A percentile compares a stretch with the other conserved stretches of the same genome.
phyloP scores from a whole-genome alignment of 2,888 invertebrate species.

The Anagyrus pseudococci region DNA sequence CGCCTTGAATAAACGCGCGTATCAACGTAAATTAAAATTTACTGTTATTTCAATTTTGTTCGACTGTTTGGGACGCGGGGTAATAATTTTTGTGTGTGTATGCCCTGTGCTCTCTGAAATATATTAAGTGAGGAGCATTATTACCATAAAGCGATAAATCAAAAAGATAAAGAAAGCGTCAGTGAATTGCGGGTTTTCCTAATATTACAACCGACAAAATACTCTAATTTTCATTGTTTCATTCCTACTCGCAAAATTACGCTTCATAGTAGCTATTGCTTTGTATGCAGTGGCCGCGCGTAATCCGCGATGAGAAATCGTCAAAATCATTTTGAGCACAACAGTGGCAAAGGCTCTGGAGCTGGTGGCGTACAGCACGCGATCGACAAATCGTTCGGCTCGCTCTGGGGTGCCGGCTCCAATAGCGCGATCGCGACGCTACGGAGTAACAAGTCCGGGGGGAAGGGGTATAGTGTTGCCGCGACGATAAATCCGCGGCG shows the following conservation, averaged over 20 bases:
- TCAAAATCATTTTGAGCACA: constrained; percentile 35
- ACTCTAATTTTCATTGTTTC: too few relatives aligned
- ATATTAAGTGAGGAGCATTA: too few relatives aligned
- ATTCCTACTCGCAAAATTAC: not conserved
- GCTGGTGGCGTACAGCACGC: not conserved
- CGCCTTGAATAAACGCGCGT: too few relatives aligned
- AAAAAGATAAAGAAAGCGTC: not conserved
- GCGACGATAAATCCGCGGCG: not conserved
- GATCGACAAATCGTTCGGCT: too few relatives aligned
- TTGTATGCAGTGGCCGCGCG: not conserved
- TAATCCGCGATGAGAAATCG: constrained; percentile 39
- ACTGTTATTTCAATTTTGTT: not conserved
- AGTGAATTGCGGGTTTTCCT: not conserved
- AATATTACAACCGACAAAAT: not conserved
- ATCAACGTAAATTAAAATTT: not conserved
- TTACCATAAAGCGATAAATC: too few relatives aligned
- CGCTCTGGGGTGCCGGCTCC: constrained; percentile 25
- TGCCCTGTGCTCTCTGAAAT: too few relatives aligned
- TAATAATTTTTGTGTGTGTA: too few relatives aligned
- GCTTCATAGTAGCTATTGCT: constrained; percentile 3
- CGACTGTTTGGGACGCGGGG: too few relatives aligned
- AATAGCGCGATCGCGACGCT: constrained; percentile 29
- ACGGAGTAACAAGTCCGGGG: not conserved
- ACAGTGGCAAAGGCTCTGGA: too few relatives aligned
- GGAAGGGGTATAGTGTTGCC: too few relatives aligned